These are phyloP conservation scores for Bubo bubo DNA, from an alignment of 2,113 vertebrate genomes.

Conservation along the genomic window DNA sequence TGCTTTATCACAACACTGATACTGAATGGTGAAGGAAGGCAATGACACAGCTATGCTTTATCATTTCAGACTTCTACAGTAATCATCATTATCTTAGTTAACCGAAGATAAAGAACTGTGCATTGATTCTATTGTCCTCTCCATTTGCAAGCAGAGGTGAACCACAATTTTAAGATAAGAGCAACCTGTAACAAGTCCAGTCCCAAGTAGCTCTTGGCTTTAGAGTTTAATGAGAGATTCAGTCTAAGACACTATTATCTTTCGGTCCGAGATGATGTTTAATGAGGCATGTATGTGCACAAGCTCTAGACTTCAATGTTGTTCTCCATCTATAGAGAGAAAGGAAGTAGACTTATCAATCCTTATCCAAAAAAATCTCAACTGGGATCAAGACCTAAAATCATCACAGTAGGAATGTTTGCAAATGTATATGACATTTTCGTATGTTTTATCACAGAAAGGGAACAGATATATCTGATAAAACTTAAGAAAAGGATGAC, in stretches of 20 bases:
- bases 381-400: background rate
- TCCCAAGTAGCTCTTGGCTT: slow-evolving; percentile 72
- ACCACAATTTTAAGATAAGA: slow-evolving; percentile 46
- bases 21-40: background rate
- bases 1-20: background rate
- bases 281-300: slow-evolving; percentile 33
- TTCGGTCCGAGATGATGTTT: slow-evolving; percentile 52
- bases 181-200: slow-evolving; percentile 65
- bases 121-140: slow-evolving; percentile 49
- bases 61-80: background rate
- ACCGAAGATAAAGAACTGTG: slow-evolving; percentile 20
- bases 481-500: background rate
- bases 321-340: slow-evolving; percentile 4
- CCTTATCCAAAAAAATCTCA: background rate
- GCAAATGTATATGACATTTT: background rate
- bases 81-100: slow-evolving; percentile 6
- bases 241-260: slow-evolving; percentile 80
- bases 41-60: background rate
- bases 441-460: background rate
- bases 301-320: background rate
- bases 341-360: slow-evolving; percentile 2
- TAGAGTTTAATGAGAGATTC: slow-evolving; percentile 79
- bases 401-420: background rate
- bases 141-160: slow-evolving; percentile 52
- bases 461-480: background rate